These are phyloP conservation scores for Hylaea fasciaria DNA, from an alignment of 2,888 invertebrate species.

Conservation along the genomic window DNA sequence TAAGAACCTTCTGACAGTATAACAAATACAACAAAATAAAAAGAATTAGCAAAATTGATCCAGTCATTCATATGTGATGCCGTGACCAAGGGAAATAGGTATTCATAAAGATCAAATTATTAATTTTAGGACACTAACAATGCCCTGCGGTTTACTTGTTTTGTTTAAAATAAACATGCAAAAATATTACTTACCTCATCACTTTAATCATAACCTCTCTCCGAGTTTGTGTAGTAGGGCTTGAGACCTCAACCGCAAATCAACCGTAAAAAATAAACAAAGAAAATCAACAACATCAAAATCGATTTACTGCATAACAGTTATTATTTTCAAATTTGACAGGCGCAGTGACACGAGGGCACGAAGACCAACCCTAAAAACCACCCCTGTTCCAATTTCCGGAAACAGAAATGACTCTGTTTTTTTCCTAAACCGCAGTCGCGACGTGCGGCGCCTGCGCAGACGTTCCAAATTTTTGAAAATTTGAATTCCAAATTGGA, in stretches of 20 bases:
- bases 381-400: conserved; percentile 52
- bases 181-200: too few species aligned
- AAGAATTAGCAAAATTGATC: too few species aligned
- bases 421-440: conserved; percentile 56
- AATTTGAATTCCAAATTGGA: conserved; percentile 66
- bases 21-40: too few species aligned
- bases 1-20: too few species aligned
- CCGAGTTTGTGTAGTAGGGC: too few species aligned
- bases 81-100: too few species aligned
- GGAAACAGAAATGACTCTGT: conserved; percentile 59
- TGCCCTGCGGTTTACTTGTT: too few species aligned
- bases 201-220: too few species aligned
- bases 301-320: conserved; percentile 48
- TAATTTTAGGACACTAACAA: too few species aligned
- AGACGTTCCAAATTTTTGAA: conserved; percentile 45
- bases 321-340: conserved; percentile 42
- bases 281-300: conserved; percentile 32
- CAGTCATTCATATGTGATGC: too few species aligned
- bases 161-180: too few species aligned
- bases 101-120: too few species aligned
- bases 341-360: conserved; percentile 38
- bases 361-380: conserved; percentile 45
- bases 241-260: background rate
- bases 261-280: conserved; percentile 33
- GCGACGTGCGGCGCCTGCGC: conserved; percentile 54